Evolutionary conservation across 2,113 vertebrate species (phyloP), one percentile per base, ranked within the genome.

Genomic region (Neolamprologus devosi): DNA sequence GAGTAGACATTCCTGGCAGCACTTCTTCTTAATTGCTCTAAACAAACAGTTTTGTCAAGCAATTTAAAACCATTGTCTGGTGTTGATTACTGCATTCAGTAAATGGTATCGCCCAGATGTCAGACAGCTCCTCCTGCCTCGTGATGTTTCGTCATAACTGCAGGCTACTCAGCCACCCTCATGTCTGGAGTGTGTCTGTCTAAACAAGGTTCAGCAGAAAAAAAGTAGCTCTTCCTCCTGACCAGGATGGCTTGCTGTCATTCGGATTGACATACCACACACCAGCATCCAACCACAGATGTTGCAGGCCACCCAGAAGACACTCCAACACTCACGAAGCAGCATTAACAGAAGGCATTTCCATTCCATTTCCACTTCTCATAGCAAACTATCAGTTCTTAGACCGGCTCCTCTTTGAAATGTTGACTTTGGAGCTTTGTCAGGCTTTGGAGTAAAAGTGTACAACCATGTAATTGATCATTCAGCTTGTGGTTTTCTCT

Each of bases 261-360:
- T 89, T 87, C 45, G 60, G 58, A 80, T 87, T 84, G 91, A 85
- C 87, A 84, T 33, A 53, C 86, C 87, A 70, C 89, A n/a, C 89
- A 87, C 78, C n/a, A 28, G 3, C 81, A 81, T 90, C 83, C 8
- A 14, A 84, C 93, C 85, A 10, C 93, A 93, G 92, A 91, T 83
- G 78, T 85, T 65, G 26, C 13, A 42, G 93, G 83, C 95, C 94
- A 96, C 95, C 95, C 95, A 95, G 90, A 58, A 89, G 81, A 89
- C 58, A 83, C 49, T 88, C 58, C 65, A 51, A 57, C 88, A 89
- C 53, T 83, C 87, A 60, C 21, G 26, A 87, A 88, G 68, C 63
- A n/a, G 17, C 65, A 47, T 84, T 53, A 57, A 42, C 51, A 75
- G 80, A 82, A 26, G 26, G 83, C 42, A 12, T 88, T 87, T 91